Percentiles rank a stretch among this genome's conserved stretches.
These are phyloP conservation scores for Siniperca undulata DNA, from an alignment of 2,797 vertebrate species.

Conservation along the genomic window DNA sequence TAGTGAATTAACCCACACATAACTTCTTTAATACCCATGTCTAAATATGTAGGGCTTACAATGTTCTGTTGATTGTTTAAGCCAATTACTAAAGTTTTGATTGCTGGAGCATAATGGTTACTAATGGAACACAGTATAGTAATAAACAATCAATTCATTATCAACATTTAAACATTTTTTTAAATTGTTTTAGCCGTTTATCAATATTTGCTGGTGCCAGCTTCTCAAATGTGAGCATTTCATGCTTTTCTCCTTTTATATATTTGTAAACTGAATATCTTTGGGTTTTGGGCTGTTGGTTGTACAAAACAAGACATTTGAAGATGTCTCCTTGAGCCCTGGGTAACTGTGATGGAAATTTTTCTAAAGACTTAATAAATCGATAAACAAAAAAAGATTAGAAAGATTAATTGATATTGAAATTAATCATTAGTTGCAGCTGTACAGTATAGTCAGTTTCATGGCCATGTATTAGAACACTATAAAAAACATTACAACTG, in stretches of 20 bases:
- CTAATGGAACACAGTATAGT: neutral
- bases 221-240: too few species aligned
- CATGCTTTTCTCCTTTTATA: too few species aligned
- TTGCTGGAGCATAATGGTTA: neutral
- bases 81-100: neutral
- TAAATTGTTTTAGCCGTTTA: too few species aligned
- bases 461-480: neutral
- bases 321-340: neutral
- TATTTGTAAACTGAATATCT: neutral
- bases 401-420: neutral
- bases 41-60: neutral
- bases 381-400: neutral
- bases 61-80: neutral
- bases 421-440: too few species aligned
- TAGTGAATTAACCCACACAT: neutral
- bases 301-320: neutral
- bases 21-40: neutral
- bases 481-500: neutral
- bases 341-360: neutral
- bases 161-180: too few species aligned
- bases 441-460: too few species aligned
- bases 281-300: neutral
- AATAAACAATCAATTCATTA: neutral
- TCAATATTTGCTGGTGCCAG: too few species aligned
- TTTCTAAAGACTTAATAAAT: neutral